Evolutionary conservation across 2,888 invertebrate species (phyloP), one percentile per base, ranked within the genome.

Genomic region (Temnothorax unifasciatus): DNA sequence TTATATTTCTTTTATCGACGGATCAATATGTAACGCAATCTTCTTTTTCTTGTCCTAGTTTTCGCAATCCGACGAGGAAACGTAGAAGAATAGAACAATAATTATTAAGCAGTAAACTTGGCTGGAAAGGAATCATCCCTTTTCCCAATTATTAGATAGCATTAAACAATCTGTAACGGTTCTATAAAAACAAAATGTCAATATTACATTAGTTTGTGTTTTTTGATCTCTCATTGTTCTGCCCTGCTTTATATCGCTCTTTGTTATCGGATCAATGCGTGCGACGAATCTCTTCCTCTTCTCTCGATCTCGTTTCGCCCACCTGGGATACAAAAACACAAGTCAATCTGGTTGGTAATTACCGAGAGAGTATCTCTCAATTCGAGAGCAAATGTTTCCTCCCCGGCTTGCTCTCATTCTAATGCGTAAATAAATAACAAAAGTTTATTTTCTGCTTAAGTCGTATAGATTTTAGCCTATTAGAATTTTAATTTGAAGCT

Each of bases 271-370:
- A 47, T 61, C 61, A 18, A 75, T 44, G 44, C n/a, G 52, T 57
- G 54, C 44, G 13, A 50, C 21, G 44, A 66, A 68, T 77, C 50
- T 52, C 29, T 68, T 57, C 9, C 54, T 77, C 29, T 57, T 57
- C 66, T 68, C 68, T 66, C 52, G 66, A 77, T 75, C 38, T 76
- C 54, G 25, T 77, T 66, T 77, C 41, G 52, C 9, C n/a, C 66
- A 66, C 41, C 54, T 68, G 57, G 44, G 41, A 68, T 50, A 9
- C 66, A 68, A 77, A 34, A 77, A 44, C 57, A 68, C 54, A 57
- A 66, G 29, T 77, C 44, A 54, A 77, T 41, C 29, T 44, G 54
- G 66, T 57, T 57, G 15, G 66, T 77, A 77, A 77, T 66, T 77
- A 77, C 54, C 41, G 29, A 44, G 47, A 75, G 44, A 77, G 38